Base-by-base conservation (phyloP, 1,140 invertebrate species). In the Hypothenemus hampei region DNA sequence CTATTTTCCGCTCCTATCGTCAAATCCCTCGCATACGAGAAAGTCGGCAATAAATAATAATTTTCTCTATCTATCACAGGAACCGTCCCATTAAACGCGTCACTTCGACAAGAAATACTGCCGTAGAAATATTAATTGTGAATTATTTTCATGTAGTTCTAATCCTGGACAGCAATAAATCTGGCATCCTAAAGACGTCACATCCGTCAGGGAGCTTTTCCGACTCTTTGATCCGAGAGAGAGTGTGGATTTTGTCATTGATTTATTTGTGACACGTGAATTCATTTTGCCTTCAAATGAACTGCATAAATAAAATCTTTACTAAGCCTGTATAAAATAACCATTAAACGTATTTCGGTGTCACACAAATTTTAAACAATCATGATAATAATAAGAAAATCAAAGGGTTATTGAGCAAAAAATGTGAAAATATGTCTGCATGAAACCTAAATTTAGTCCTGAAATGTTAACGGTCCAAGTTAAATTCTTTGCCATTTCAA, bases 41-140 rank as follows among this genome's bases (percentile, higher is more conserved):
- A 16, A 37, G 35, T 16, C 35, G 15, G 35, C 48, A 36, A 53
- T 53, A 53, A 53, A 53, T 53, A 53, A 53, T 53, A 53, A 53
- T 53, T 53, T 53, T 53, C 50, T 53, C 50, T 53, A 53, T 53
- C 50, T 53, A 53, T 53, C 50, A 53, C 40, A 36, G 21, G 50
- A 29, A 41, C 49, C 49, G 49, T 52, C 49, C 49, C 49, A 44
- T 52, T 49, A 49, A 49, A 49, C 33, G 46, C 46, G 46, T 49
- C 46, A 49, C 49, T 43, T 52, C 40, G 49, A 52, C 49, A 52
- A 52, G 49, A 52, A 52, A 52, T 52, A 52, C 49, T 35, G 40
- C 49, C 49, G 23, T 44, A 44, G 49, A 52, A 52, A 52, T 52
- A 52, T 52, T 52, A 52, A 52, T 52, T 52, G 49, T 52, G 49